Evolutionary conservation across 2,888 invertebrate species (phyloP), one percentile per base, ranked within the genome.

Genomic region (Calliscelio sp.): DNA sequence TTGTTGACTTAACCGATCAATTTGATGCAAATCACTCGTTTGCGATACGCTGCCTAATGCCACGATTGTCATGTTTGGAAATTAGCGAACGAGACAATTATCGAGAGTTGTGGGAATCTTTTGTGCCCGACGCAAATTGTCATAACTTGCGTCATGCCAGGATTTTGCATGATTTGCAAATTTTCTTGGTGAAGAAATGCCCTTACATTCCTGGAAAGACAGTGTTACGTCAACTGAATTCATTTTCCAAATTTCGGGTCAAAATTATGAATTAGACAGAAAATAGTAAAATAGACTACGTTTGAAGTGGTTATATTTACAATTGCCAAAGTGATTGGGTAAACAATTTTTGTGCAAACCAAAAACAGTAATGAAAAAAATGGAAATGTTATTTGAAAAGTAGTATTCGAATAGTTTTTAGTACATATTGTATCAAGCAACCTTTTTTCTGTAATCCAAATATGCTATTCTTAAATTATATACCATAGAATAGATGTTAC

Each of bases 11-110:
- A 89, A 88, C 88, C 88, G 92, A 92, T 92, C 92, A 92, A 93
- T 92, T 93, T 90, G 89, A 93, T 93, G 93, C 92, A 93, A 93
- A 93, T 93, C 91, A 90, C 90, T 91, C 90, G 92, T 91, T 92
- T 90, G 91, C 91, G 89, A 90, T 91, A 90, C 89, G 89, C 87
- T 83, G 86, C 84, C 87, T 86, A 81, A 87, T 87, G 87, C 86
- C 80, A 78, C 84, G 87, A 86, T 83, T 86, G 88, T 86, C 87
- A 86, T 86, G 87, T 84, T 92, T 89, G 91, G 90, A 90, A 92
- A 92, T 92, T 92, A 92, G 90, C 90, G 90, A 91, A 88, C 89
- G 86, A 89, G 87, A 86, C 92, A 91, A 92, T 92, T 92, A 92
- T 91, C 89, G 87, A 87, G 61, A 77, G 87, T 74, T 89, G 90